These are phyloP conservation scores for Drosophila baimaii DNA, from an alignment of 1,140 invertebrate genomes.

Conservation along the genomic window DNA sequence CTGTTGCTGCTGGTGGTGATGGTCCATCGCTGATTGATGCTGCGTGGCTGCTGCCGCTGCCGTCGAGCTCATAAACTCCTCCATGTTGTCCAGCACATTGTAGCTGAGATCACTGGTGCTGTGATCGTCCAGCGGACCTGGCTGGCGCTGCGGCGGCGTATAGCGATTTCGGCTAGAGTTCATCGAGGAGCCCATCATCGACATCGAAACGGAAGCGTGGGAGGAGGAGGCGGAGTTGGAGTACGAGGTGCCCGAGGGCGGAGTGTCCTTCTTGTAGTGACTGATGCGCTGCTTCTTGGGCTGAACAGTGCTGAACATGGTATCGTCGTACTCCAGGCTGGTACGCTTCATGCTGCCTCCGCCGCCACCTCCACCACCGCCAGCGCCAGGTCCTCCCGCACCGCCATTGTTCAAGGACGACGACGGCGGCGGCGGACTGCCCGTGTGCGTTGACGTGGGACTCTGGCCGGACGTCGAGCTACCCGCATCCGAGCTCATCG, in stretches of 20 bases:
- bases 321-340: slow-evolving; percentile 85
- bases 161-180: slow-evolving; percentile 60
- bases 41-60: slow-evolving; percentile 39
- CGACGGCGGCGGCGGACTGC: slow-evolving; percentile 87
- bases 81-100: slow-evolving; percentile 79
- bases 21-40: slow-evolving; percentile 12
- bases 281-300: slow-evolving; percentile 93
- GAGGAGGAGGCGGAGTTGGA: slow-evolving; percentile 9
- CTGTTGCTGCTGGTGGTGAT: slow-evolving; percentile 47
- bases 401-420: slow-evolving; percentile 85
- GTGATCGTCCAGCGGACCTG: slow-evolving; percentile 69
- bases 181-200: slow-evolving; percentile 36
- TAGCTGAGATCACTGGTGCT: slow-evolving; percentile 74
- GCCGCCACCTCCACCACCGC: slow-evolving; percentile 87
- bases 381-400: slow-evolving; percentile 70
- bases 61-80: slow-evolving; percentile 70
- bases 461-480: slow-evolving; percentile 87
- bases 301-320: slow-evolving; percentile 84
- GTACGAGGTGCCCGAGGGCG: slow-evolving; percentile 39
- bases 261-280: slow-evolving; percentile 87
- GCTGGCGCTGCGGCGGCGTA: slow-evolving; percentile 68
- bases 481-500: slow-evolving; percentile 91
- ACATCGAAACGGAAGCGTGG: slow-evolving; percentile 9
- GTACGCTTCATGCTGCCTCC: slow-evolving; percentile 84
- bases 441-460: slow-evolving; percentile 88